Evolutionary conservation across 2,888 invertebrate species (phyloP).

Genomic region (Teinopalpus imperialis): DNA sequence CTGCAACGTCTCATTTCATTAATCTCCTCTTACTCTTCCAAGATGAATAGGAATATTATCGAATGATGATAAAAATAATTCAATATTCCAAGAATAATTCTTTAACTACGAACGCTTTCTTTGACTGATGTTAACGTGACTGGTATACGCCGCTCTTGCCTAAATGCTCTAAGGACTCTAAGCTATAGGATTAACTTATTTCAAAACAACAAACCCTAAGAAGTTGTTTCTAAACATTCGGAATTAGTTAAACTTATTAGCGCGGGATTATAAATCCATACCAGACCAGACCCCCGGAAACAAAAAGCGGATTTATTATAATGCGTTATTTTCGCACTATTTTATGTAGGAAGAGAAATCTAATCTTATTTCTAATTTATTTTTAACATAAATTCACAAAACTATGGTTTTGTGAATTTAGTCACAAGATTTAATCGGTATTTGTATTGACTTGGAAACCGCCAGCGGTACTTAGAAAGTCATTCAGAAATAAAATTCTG

Average conservation of each 20-base stretch:
- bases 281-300: background rate
- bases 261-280: conserved; percentile 7
- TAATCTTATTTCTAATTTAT: conserved; percentile 1
- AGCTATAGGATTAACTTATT: conserved; percentile 10
- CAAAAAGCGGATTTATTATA: conserved; percentile 1
- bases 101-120: no score
- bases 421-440: conserved; percentile 1
- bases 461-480: no score
- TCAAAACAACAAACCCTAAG: background rate
- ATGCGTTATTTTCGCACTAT: background rate
- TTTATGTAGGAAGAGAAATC: background rate
- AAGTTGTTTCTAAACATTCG: conserved; percentile 4
- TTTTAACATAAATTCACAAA: background rate
- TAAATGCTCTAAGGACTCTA: no score
- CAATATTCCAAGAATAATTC: no score
- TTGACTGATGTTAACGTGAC: no score
- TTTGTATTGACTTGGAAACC: no score
- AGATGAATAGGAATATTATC: no score
- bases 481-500: no score
- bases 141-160: no score
- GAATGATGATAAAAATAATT: no score
- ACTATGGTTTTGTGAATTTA: background rate
- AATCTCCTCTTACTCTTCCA: no score
- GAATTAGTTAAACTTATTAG: conserved; percentile 15
- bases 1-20: no score